Evolutionary conservation across 2,888 invertebrate genomes (phyloP).

Genomic region (Dione juno): DNA sequence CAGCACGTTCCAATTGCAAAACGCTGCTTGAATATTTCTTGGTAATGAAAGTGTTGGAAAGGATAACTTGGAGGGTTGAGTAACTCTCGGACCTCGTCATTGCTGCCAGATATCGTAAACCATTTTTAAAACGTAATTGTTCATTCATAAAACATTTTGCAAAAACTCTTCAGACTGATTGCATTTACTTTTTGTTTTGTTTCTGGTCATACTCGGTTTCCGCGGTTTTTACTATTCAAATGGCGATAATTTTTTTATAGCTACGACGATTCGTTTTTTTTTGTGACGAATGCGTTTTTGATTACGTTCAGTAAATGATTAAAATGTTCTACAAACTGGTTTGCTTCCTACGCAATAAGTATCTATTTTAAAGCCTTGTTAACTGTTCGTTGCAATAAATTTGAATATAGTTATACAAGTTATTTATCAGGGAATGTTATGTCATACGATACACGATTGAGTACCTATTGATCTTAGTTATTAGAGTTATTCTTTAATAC

Average conservation of each 20-base stretch:
- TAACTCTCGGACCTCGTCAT: conserved; percentile 44
- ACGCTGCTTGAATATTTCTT: conserved; percentile 65
- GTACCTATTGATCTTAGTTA: not conserved
- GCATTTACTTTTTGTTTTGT: conserved; percentile 25
- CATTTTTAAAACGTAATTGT: conserved; percentile 32
- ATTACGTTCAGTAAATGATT: conserved; percentile 28
- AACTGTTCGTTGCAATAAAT: conserved; percentile 22
- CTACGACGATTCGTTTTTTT: not conserved
- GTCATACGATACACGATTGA: not conserved
- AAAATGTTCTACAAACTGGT: conserved; percentile 33
- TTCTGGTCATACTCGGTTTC: conserved; percentile 10
- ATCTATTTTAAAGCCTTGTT: conserved; percentile 21
- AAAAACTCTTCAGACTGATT: conserved; percentile 36
- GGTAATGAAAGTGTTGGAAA: conserved; percentile 73
- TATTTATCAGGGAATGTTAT: not conserved
- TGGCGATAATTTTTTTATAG: conserved; percentile 27
- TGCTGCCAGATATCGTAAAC: conserved; percentile 31
- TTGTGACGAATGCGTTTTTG: conserved; percentile 27
- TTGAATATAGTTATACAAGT: conserved; percentile 16
- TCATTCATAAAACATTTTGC: conserved; percentile 37
- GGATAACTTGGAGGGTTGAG: conserved; percentile 52
- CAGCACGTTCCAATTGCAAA: conserved; percentile 80
- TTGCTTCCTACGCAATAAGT: conserved; percentile 33
- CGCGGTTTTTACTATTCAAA: conserved; percentile 31
- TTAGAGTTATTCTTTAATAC: no score